Conservation (phyloP, 2,888 invertebrate species). For the Chrysolina oricalcia region DNA sequence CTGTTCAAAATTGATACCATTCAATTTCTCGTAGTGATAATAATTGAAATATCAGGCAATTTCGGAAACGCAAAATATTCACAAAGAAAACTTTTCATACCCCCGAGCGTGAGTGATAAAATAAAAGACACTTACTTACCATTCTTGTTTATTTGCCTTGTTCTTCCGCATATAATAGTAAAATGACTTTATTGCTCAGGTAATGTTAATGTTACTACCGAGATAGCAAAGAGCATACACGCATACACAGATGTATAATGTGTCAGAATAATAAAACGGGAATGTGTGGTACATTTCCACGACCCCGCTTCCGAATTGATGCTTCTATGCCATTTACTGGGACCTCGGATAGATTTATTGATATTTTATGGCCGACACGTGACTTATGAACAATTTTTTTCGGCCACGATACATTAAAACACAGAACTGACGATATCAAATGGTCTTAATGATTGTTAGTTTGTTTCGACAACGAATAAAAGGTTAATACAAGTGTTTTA, state of each 20-base stretch:
- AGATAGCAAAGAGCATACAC: background rate
- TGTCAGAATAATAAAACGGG: constrained; percentile 3
- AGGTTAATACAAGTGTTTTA: constrained; percentile 30
- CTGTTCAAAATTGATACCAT: too few relatives aligned
- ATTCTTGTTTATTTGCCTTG: background rate
- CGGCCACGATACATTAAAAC: constrained; percentile 3
- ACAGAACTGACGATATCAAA: constrained; percentile 25
- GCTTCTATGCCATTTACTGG: constrained; percentile 7
- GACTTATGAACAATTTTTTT: constrained; percentile 16
- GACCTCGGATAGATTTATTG: constrained; percentile 17
- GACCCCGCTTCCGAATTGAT: constrained; percentile 11
- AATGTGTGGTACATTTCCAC: constrained; percentile 3
- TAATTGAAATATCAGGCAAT: too few relatives aligned
- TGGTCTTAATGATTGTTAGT: constrained; percentile 27
- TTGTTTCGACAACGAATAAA: constrained; percentile 39
- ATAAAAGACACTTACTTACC: background rate
- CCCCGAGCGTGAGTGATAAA: background rate
- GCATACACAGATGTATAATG: background rate
- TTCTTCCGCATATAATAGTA: constrained; percentile 1
- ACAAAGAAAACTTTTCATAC: too few relatives aligned
- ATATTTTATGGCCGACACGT: constrained; percentile 13
- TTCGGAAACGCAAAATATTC: too few relatives aligned
- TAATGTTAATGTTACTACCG: constrained; percentile 9
- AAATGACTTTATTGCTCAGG: constrained; percentile 11
- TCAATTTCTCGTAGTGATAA: too few relatives aligned